Conservation (phyloP, 2,888 invertebrate species). For the Pammene aurita region DNA sequence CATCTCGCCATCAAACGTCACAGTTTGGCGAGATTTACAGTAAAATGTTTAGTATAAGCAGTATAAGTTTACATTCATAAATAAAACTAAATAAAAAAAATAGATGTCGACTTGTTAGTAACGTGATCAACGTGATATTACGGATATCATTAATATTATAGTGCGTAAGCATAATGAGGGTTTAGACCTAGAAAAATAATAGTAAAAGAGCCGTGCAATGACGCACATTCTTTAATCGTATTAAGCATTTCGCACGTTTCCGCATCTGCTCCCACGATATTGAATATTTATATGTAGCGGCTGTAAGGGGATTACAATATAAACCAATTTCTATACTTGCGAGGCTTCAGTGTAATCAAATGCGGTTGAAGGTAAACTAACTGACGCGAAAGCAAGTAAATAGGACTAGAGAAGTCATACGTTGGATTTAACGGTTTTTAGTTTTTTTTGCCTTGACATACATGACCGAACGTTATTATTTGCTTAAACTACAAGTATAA, state of each 20-base stretch:
- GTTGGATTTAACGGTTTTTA: neutral
- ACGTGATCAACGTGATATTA: too few species aligned
- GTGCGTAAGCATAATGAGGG: neutral
- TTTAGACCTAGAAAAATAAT: neutral
- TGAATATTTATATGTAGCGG: constrained; percentile 14
- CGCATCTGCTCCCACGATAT: constrained; percentile 23
- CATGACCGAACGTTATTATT: too few species aligned
- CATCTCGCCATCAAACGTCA: too few species aligned
- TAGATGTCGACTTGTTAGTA: too few species aligned
- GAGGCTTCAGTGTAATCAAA: constrained; percentile 44
- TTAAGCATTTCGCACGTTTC: constrained; percentile 31
- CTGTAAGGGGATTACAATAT: constrained; percentile 36
- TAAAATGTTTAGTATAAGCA: too few species aligned
- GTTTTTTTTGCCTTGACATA: neutral
- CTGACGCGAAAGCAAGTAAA: constrained; percentile 1
- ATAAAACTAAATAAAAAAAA: too few species aligned
- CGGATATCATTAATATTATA: too few species aligned
- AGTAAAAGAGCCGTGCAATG: neutral
- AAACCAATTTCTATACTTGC: constrained; percentile 44
- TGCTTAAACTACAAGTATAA: too few species aligned
- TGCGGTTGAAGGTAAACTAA: constrained; percentile 11
- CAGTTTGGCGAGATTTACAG: too few species aligned
- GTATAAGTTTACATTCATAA: too few species aligned
- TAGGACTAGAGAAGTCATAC: neutral
- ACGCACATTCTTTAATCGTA: constrained; percentile 21